phyloP scores from a whole-genome alignment of 2,113 vertebrate genomes.

The Phyllostomus hastatus region DNA sequence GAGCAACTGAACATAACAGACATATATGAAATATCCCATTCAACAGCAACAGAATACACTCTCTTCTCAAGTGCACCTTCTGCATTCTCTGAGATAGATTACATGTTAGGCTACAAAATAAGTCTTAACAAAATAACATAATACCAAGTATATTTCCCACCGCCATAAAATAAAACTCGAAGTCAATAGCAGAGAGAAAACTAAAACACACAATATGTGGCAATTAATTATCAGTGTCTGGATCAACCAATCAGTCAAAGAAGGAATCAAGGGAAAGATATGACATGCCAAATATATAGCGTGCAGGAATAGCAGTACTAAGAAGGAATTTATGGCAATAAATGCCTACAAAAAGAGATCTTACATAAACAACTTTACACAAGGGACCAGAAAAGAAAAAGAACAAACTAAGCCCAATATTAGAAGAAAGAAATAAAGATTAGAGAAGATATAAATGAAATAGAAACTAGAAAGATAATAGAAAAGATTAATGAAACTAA shows the following conservation, averaged over 20 bases:
- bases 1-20: neutral
- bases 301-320: neutral
- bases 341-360: neutral
- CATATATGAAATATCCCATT: neutral
- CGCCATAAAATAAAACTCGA: neutral
- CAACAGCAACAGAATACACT: neutral
- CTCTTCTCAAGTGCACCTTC: too few species aligned
- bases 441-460: too few species aligned
- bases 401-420: too few species aligned
- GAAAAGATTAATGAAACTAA: too few species aligned
- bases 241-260: neutral
- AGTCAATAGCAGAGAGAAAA: neutral
- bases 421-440: too few species aligned
- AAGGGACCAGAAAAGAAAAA: neutral
- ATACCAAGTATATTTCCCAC: neutral
- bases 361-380: neutral
- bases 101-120: too few species aligned
- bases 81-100: too few species aligned
- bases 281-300: too few species aligned
- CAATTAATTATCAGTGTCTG: neutral
- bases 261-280: neutral
- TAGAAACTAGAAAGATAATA: too few species aligned
- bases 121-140: neutral
- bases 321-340: neutral
- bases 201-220: neutral